These are phyloP conservation scores for Novumbra hubbsi DNA, from an alignment of 2,797 vertebrate species.

Conservation along the genomic window DNA sequence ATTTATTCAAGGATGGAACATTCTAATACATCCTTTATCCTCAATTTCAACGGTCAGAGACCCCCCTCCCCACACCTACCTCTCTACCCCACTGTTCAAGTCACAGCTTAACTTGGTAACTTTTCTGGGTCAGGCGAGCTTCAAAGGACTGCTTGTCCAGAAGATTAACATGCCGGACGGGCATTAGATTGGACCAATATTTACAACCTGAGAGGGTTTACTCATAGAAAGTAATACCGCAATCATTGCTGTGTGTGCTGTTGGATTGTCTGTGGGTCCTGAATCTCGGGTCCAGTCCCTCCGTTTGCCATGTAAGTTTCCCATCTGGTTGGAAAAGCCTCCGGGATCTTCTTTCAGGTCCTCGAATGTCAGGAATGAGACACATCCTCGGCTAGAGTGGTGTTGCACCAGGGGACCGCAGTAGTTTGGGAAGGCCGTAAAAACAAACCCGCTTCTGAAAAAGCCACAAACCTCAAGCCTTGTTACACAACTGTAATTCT, in stretches of 20 bases:
- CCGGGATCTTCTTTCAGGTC: slow-evolving; percentile 58
- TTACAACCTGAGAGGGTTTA: not conserved
- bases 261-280: slow-evolving; percentile 4
- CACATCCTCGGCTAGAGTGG: slow-evolving; percentile 61
- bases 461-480: slow-evolving; percentile 34
- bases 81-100: slow-evolving; percentile 21
- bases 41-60: slow-evolving; percentile 63
- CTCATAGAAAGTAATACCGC: slow-evolving; percentile 2
- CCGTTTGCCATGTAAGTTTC: slow-evolving; percentile 31
- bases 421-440: slow-evolving; percentile 60
- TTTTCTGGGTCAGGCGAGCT: slow-evolving; percentile 38
- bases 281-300: slow-evolving; percentile 20
- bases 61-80: slow-evolving; percentile 26
- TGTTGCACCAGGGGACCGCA: slow-evolving; percentile 41
- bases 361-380: slow-evolving; percentile 64
- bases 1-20: slow-evolving; percentile 66
- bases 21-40: slow-evolving; percentile 58
- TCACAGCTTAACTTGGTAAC: slow-evolving; percentile 22
- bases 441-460: slow-evolving; percentile 53
- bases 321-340: slow-evolving; percentile 50
- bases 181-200: slow-evolving; percentile 23
- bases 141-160: slow-evolving; percentile 27
- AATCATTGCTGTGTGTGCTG: not conserved
- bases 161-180: slow-evolving; percentile 19
- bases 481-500: slow-evolving; percentile 48